These are phyloP conservation scores for Apteryx owenii DNA, from an alignment of 2,113 vertebrate species.

Conservation along the genomic window DNA sequence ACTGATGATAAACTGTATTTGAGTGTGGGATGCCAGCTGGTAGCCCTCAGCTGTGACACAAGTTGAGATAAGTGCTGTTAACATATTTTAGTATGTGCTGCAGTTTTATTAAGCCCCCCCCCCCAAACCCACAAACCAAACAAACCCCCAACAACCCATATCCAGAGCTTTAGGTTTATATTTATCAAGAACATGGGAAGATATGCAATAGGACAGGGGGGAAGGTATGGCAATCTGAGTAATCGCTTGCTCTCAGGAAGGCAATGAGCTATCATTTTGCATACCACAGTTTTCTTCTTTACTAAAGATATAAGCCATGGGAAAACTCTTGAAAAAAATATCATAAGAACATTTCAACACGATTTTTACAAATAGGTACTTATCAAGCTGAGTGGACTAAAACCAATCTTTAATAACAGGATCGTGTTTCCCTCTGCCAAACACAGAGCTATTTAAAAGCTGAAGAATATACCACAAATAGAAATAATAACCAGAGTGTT, in stretches of 20 bases:
- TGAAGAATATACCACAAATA: not conserved
- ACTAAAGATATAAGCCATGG: not conserved
- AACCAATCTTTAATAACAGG: not conserved
- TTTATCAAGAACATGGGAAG: not conserved
- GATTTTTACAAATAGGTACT: not conserved
- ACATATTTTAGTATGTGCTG: not conserved
- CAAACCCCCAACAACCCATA: not conserved
- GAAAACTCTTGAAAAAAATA: not conserved
- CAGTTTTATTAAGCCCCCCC: not conserved
- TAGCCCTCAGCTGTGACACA: accelerated
- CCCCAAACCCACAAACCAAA: not conserved
- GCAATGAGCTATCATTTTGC: not conserved
- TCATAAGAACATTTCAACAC: accelerated
- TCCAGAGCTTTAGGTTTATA: not conserved
- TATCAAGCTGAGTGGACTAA: not conserved
- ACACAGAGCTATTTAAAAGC: not conserved
- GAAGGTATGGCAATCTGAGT: not conserved
- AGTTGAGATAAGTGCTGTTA: not conserved
- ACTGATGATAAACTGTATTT: not conserved
- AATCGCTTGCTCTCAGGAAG: not conserved
- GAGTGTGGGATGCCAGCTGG: accelerated
- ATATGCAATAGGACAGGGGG: not conserved
- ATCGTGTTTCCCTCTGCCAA: not conserved
- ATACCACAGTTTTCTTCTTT: not conserved
- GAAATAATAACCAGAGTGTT: conserved; percentile 1